A percentile compares a stretch with the other conserved stretches of the same genome.
These are phyloP conservation scores for Mystacornis crossleyi DNA, from an alignment of 2,113 vertebrate genomes.

Conservation along the genomic window DNA sequence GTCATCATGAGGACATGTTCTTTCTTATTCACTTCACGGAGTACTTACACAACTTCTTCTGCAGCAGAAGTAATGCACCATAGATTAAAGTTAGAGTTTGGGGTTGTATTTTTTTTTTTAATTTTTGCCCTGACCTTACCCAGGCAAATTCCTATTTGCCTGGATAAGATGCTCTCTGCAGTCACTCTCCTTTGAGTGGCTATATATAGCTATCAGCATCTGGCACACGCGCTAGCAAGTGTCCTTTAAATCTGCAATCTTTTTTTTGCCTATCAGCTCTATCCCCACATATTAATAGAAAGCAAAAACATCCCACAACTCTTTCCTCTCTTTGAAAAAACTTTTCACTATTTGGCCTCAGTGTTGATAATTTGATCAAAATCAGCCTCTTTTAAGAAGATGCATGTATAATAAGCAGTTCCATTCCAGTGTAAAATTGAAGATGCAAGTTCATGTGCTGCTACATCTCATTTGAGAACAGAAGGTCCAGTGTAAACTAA, in stretches of 20 bases:
- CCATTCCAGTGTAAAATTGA: neutral
- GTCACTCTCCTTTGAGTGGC: neutral
- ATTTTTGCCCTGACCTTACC: neutral
- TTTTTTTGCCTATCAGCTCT: neutral
- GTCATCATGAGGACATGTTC: neutral
- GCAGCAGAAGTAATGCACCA: neutral
- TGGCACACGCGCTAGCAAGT: neutral
- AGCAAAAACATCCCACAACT: neutral
- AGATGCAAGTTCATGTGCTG: neutral
- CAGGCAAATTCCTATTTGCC: neutral
- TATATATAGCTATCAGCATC: conserved; percentile 48
- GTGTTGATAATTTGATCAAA: neutral
- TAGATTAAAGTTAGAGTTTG: neutral
- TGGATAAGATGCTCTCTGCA: neutral
- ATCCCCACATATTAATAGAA: neutral
- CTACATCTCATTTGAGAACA: neutral
- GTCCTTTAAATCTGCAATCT: neutral
- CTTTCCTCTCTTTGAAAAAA: neutral
- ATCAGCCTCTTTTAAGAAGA: neutral
- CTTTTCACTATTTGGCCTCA: neutral
- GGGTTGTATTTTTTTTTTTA: neutral
- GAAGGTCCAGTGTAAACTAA: neutral
- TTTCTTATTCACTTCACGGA: neutral
- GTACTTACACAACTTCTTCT: neutral
- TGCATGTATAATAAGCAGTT: neutral